These are phyloP conservation scores for Therioaphis trifolii DNA, from an alignment of 2,888 invertebrate genomes.

Conservation along the genomic window DNA sequence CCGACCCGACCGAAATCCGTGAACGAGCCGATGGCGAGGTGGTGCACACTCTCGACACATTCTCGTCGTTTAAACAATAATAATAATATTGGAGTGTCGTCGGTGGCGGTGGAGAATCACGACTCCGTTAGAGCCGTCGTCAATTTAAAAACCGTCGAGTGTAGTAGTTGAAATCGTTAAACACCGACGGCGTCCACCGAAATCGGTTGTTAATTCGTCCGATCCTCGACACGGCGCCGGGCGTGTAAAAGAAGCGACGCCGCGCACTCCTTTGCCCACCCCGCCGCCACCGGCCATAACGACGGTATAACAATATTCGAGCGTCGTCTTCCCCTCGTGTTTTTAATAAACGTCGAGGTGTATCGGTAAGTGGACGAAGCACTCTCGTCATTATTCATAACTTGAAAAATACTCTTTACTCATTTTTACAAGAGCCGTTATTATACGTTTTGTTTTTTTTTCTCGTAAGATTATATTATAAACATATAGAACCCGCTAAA, in stretches of 20 bases:
- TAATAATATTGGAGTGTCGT: neutral
- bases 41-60: no score
- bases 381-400: neutral
- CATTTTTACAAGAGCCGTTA: neutral
- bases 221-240: no score
- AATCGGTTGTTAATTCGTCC: neutral
- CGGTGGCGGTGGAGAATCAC: neutral
- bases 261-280: no score
- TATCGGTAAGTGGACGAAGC: neutral
- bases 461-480: neutral
- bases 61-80: no score
- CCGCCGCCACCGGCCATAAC: no score
- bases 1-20: no score
- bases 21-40: no score
- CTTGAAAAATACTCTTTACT: neutral
- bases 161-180: constrained; percentile 15
- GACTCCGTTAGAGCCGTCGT: neutral
- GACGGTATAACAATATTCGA: no score
- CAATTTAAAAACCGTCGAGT: neutral
- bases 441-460: neutral
- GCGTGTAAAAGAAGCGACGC: no score
- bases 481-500: neutral
- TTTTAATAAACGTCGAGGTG: neutral
- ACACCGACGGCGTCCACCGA: neutral
- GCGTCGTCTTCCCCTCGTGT: no score